A percentile compares a stretch with the other conserved stretches of the same genome.
These are phyloP conservation scores for Corythucha ciliata DNA, from an alignment of 2,888 invertebrate species.

Conservation along the genomic window DNA sequence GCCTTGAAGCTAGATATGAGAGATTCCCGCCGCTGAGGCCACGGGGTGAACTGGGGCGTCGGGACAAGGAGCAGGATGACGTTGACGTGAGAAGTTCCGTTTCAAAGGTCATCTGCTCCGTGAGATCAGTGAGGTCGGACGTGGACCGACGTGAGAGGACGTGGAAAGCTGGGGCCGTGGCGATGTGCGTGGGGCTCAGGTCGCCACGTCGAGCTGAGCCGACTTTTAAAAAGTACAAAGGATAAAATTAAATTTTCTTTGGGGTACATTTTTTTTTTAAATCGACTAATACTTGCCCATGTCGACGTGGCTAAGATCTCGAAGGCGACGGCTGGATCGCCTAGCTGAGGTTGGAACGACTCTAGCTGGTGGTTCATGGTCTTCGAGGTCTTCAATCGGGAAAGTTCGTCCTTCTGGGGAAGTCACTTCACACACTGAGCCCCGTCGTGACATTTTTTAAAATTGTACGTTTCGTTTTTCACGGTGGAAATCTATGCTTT, in stretches of 20 bases:
- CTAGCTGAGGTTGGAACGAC: too few species aligned
- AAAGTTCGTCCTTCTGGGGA: constrained; percentile 29
- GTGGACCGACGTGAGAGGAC: constrained; percentile 26
- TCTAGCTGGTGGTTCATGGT: neutral
- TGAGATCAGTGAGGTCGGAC: constrained; percentile 25
- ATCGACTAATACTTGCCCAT: too few species aligned
- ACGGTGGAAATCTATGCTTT: too few species aligned
- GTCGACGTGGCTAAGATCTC: constrained; percentile 23
- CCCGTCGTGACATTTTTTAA: constrained; percentile 24
- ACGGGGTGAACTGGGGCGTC: constrained; percentile 31
- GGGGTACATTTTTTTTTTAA: too few species aligned
- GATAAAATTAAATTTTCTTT: too few species aligned
- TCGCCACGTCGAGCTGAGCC: constrained; percentile 22
- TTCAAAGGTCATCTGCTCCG: constrained; percentile 20
- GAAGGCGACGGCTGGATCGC: constrained; percentile 20
- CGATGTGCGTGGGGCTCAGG: constrained; percentile 25
- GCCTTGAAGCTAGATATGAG: constrained; percentile 73
- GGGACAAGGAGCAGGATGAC: too few species aligned
- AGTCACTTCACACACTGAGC: constrained; percentile 32
- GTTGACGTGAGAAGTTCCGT: constrained; percentile 17
- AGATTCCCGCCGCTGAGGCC: too few species aligned
- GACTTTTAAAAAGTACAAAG: too few species aligned
- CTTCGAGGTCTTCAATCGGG: constrained; percentile 26
- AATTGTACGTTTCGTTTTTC: too few species aligned
- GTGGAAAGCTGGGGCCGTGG: constrained; percentile 17